Evolutionary conservation across 1,140 invertebrate species (phyloP).

Genomic region (Drosophila miranda): DNA sequence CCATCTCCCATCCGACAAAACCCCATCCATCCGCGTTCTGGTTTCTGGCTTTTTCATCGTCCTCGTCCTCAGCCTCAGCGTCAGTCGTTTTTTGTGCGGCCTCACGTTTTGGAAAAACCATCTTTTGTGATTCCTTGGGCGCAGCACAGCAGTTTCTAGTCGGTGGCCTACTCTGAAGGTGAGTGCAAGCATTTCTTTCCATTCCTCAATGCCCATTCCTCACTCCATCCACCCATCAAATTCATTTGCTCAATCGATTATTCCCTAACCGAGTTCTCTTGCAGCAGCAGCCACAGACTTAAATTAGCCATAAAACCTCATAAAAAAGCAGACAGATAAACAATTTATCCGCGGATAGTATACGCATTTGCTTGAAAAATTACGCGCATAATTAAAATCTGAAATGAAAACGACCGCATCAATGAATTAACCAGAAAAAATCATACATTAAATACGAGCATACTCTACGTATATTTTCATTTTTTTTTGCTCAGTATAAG

Average conservation of each 20-base stretch:
- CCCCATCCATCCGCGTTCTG: conserved; percentile 32
- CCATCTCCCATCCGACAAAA: conserved; percentile 13
- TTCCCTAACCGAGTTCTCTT: conserved; percentile 28
- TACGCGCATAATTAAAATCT: conserved; percentile 54
- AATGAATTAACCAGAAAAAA: conserved; percentile 38
- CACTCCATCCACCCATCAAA: not conserved
- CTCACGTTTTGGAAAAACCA: conserved; percentile 19
- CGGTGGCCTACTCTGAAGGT: conserved; percentile 67
- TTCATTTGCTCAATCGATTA: conserved; percentile 36
- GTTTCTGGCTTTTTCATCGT: conserved; percentile 13
- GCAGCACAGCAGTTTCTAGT: conserved; percentile 64
- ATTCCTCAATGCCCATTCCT: no score
- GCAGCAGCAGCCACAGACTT: conserved; percentile 13
- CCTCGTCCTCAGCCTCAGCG: conserved; percentile 4
- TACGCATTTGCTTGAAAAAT: conserved; percentile 31
- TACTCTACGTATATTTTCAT: conserved; percentile 18
- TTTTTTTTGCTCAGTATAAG: conserved; percentile 2
- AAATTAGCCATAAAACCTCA: conserved; percentile 37
- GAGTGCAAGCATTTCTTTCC: conserved; percentile 35
- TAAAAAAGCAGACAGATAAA: conserved; percentile 24
- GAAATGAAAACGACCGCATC: conserved; percentile 51
- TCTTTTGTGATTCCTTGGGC: conserved; percentile 45
- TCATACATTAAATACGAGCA: no score
- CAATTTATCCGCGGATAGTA: conserved; percentile 1
- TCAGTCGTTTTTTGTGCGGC: conserved; percentile 5